Evolutionary conservation across 2,888 invertebrate genomes (phyloP).

Genomic region (Chrysina gloriosa): DNA sequence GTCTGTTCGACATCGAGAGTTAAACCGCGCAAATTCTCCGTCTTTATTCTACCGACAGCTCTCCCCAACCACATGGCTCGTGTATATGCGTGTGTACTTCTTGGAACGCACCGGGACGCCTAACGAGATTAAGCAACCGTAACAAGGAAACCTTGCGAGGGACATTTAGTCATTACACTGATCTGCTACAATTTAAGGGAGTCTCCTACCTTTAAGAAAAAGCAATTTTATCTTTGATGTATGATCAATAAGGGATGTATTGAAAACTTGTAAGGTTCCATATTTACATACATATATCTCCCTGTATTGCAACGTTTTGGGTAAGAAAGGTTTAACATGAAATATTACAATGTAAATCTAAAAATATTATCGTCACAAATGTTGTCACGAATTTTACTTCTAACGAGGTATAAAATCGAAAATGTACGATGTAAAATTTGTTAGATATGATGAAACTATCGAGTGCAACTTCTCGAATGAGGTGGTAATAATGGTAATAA

Average conservation of each 20-base stretch:
- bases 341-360: neutral
- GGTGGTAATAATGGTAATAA: neutral
- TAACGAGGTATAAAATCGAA: neutral
- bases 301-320: neutral
- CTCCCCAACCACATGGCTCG: constrained; percentile 58
- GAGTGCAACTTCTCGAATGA: neutral
- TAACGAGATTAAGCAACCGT: constrained; percentile 9
- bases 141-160: neutral
- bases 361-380: neutral
- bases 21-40: constrained; percentile 62
- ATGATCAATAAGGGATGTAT: neutral
- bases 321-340: neutral
- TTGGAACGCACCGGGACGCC: neutral
- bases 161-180: too few species aligned
- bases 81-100: neutral
- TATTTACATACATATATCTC: neutral
- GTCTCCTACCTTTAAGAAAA: too few species aligned
- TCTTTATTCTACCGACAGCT: constrained; percentile 56
- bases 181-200: too few species aligned
- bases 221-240: neutral
- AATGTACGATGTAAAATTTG: neutral
- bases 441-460: neutral
- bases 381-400: neutral
- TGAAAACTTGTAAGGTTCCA: neutral
- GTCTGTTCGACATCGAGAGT: constrained; percentile 77